Conservation (phyloP, 1,140 invertebrate species). For the Camponotus floridanus region DNA sequence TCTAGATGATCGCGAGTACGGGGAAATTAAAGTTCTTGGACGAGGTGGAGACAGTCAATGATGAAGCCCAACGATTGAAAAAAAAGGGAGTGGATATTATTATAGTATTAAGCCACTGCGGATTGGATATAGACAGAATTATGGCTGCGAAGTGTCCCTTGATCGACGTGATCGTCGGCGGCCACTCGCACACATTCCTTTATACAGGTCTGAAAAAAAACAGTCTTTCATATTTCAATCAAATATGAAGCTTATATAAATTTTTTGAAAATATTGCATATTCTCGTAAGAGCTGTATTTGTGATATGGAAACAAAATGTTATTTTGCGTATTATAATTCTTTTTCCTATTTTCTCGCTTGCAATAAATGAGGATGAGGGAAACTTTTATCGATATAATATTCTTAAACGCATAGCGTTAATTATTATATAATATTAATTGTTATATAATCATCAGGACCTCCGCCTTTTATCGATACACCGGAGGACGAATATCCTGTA, state of each 20-base stretch:
- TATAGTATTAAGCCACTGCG: constrained; percentile 93
- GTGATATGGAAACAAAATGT: not conserved
- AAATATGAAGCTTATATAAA: constrained; percentile 19
- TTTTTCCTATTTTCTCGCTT: too few relatives aligned
- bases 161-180: constrained; percentile 94
- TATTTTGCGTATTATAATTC: too few relatives aligned
- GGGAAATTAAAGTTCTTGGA: constrained; percentile 89
- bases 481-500: constrained; percentile 89
- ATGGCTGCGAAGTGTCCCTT: constrained; percentile 89
- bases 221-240: not conserved
- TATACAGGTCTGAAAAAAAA: constrained; percentile 85
- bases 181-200: constrained; percentile 94
- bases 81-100: constrained; percentile 90
- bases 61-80: constrained; percentile 89
- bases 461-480: constrained; percentile 87
- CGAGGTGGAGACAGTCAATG: constrained; percentile 89
- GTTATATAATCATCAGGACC: constrained; percentile 74
- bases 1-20: constrained; percentile 87
- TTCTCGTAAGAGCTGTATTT: not conserved
- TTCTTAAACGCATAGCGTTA: not conserved
- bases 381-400: not conserved
- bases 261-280: not conserved
- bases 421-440: not conserved
- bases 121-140: constrained; percentile 89
- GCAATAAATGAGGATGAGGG: not conserved